Evolutionary conservation across 2,797 vertebrate species (phyloP).

Genomic region (Thalassophryne amazonica): DNA sequence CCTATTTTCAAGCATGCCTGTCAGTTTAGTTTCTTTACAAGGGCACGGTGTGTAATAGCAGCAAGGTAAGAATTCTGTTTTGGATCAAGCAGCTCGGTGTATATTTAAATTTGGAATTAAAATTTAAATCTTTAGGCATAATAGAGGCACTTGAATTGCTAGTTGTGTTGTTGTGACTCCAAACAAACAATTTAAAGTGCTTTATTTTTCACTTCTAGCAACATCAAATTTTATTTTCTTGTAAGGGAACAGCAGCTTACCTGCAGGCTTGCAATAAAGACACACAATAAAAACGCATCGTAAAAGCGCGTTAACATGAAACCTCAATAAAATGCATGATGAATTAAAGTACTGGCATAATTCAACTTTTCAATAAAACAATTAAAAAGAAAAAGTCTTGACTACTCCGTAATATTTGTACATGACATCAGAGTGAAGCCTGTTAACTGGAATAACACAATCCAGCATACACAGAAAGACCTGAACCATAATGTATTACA

Average conservation of each 20-base stretch:
- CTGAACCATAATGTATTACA: no score
- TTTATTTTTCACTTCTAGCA: constrained; percentile 38
- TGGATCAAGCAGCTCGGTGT: neutral
- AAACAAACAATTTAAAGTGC: constrained; percentile 23
- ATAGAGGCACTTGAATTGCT: neutral
- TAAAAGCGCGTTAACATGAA: constrained; percentile 33
- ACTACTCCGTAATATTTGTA: neutral
- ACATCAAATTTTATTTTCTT: constrained; percentile 53
- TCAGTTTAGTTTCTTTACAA: neutral
- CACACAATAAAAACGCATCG: constrained; percentile 35
- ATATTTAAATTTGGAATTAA: neutral
- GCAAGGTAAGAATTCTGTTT: neutral
- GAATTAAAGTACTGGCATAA: constrained; percentile 19
- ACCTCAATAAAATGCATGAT: constrained; percentile 29
- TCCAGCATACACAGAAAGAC: neutral
- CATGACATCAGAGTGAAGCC: neutral
- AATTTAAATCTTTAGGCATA: neutral
- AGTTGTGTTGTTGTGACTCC: constrained; percentile 7
- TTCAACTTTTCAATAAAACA: neutral
- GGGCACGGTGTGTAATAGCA: neutral
- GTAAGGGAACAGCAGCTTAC: constrained; percentile 24
- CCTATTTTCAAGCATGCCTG: constrained; percentile 29
- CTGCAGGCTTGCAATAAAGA: constrained; percentile 38
- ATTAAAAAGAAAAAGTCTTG: neutral
- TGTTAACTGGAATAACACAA: neutral